Conservation (phyloP, 1,140 invertebrate species). For the Heliothis subflexa region DNA sequence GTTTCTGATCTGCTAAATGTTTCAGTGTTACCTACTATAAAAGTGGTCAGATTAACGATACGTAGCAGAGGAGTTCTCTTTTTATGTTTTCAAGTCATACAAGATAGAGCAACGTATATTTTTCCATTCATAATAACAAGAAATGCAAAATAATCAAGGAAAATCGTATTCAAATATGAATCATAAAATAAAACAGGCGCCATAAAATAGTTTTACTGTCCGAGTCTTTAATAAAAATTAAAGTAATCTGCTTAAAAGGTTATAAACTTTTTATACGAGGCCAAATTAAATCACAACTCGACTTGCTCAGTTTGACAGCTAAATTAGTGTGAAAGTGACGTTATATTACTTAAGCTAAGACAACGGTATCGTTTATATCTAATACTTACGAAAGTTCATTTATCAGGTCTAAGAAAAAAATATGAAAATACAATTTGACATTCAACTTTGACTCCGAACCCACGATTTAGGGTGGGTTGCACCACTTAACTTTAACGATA, state of each 20-base stretch:
- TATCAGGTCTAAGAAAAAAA: not conserved
- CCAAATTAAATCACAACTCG: slow-evolving; percentile 4
- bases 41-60: no score
- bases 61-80: no score
- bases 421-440: not conserved
- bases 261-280: slow-evolving; percentile 5
- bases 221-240: not conserved
- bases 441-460: not conserved
- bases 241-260: not conserved
- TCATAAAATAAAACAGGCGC: not conserved
- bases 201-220: not conserved
- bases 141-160: no score
- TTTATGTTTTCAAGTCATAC: no score
- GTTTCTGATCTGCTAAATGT: no score
- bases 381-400: not conserved
- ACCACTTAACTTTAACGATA: no score
- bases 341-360: not conserved
- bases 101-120: no score
- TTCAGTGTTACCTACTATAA: no score
- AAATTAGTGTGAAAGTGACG: slow-evolving; percentile 17
- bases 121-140: no score
- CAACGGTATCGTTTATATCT: not conserved
- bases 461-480: no score
- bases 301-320: not conserved
- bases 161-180: no score